These are phyloP conservation scores for Percopsis transmontana DNA, from an alignment of 2,113 vertebrate genomes.

Conservation along the genomic window DNA sequence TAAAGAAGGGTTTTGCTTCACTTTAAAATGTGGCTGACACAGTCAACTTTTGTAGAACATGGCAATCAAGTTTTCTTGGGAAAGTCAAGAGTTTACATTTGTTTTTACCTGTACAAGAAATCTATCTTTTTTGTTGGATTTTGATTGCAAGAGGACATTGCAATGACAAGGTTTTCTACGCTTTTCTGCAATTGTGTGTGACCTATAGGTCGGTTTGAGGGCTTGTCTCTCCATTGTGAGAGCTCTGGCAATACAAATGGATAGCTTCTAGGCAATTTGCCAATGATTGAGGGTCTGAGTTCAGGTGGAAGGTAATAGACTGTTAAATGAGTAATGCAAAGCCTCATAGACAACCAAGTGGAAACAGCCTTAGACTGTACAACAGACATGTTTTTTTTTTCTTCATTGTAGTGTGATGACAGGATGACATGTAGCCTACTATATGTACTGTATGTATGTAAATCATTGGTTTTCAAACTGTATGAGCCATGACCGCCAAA, in stretches of 20 bases:
- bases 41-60: not conserved
- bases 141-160: conserved; percentile 5
- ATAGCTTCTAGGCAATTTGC: conserved; percentile 61
- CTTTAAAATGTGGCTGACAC: too few species aligned
- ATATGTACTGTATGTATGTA: too few species aligned
- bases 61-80: not conserved
- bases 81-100: not conserved
- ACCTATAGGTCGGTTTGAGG: conserved; percentile 9
- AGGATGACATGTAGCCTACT: too few species aligned
- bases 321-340: conserved; percentile 67
- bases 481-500: too few species aligned
- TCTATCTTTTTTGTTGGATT: too few species aligned
- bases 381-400: too few species aligned
- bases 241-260: conserved; percentile 56
- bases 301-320: conserved; percentile 69
- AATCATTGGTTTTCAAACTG: too few species aligned
- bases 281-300: conserved; percentile 62
- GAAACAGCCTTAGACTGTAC: too few species aligned
- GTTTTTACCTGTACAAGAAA: not conserved
- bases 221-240: conserved; percentile 33
- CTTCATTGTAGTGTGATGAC: too few species aligned
- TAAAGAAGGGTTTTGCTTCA: too few species aligned
- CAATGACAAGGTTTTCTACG: not conserved
- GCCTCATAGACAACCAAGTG: conserved; percentile 40
- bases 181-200: conserved; percentile 12